Conservation (phyloP, 2,113 vertebrate species). For the Caracal caracal region DNA sequence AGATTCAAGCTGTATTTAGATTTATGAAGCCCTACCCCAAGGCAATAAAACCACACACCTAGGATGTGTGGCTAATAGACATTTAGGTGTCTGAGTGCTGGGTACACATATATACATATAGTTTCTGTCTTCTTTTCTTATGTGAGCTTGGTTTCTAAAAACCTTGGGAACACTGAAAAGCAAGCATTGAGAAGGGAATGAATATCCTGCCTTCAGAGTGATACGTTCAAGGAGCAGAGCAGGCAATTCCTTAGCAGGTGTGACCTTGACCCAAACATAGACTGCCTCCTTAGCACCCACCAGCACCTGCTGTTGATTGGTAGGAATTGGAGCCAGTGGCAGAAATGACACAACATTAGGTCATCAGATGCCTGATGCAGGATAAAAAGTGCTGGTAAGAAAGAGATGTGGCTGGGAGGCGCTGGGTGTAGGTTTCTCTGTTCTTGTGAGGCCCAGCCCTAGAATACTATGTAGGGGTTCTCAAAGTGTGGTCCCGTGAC, state of each 20-base stretch:
- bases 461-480: rapidly evolving
- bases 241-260: background rate
- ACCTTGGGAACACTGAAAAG: background rate
- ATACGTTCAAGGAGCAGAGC: background rate
- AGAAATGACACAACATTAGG: background rate
- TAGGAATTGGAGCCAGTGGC: background rate
- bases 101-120: too few relatives aligned
- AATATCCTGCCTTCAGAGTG: background rate
- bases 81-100: background rate
- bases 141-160: conserved; percentile 5
- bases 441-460: background rate
- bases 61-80: background rate
- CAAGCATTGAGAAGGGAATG: background rate
- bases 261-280: background rate
- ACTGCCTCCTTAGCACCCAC: background rate
- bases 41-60: background rate
- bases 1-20: background rate
- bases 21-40: background rate
- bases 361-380: background rate
- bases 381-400: background rate
- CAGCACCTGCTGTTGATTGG: background rate
- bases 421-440: background rate
- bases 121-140: background rate
- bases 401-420: background rate
- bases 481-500: background rate